Base-by-base conservation (phyloP, 2,888 invertebrate species). In the Pediacus dermestoides region DNA sequence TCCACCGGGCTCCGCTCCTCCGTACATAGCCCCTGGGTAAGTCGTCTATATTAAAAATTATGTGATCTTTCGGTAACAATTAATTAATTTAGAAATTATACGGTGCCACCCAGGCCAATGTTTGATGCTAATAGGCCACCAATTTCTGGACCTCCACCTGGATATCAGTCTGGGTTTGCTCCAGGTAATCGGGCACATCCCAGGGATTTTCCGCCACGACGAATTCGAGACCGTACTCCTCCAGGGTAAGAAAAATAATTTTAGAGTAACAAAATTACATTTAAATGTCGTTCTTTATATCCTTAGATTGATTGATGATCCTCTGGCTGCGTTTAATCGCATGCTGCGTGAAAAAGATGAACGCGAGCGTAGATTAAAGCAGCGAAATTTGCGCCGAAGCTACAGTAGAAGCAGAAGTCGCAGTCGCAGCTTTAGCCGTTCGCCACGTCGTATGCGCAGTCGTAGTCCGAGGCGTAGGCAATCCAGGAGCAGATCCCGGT, bases 291-390 rank as follows among this genome's bases (percentile, higher is more conserved):
- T n/a, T n/a, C n/a, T 25, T 16, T 16, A 21, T 39, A 14, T 30
- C 25, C 9, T 8, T 32, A 85, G 88, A 52, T 77, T 81, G 41
- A 85, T 85, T 51, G 88, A 88, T 60, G 90, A 91, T 70, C 88
- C 90, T 2, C 69, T 90, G 55, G 88, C 88, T 66, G 88, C 88
- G 34, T 91, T 91, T 67, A 85, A 90, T 67, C 77, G 88, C 50
- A 85, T 90, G 75, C 76, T 91, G 59, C 77, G 86, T 48, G 89
- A 90, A 67, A 90, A 90, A 67, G 86, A 87, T 67, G 82, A 82
- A 69, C 72, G 80, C 27, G 81, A 82, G 47, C 74, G 79, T 52
- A 73, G 81, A 35, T 64, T 64, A 2, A 74, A 78, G 37, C 76
- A 80, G 52, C 73, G 76, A 40, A 76, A 78, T 57, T 78, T 82